Evolutionary conservation across 2,797 vertebrate species (phyloP).

Genomic region (Thripadectes ignobilis): DNA sequence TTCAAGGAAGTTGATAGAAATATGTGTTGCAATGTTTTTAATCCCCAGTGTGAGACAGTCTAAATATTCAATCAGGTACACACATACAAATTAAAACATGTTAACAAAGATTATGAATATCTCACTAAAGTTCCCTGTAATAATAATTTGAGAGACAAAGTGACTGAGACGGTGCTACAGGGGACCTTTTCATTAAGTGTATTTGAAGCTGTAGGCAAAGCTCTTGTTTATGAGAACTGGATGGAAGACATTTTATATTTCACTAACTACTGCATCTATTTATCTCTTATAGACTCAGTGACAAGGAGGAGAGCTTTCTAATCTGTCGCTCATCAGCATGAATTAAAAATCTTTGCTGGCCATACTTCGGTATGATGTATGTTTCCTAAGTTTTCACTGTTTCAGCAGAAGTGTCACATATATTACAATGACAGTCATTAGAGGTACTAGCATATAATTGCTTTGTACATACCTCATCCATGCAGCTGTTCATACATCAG

Average conservation of each 20-base stretch:
- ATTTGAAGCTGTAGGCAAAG: background rate
- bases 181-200: background rate
- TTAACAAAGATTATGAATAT: background rate
- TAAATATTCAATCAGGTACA: background rate
- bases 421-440: background rate
- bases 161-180: background rate
- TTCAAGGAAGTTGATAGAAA: background rate
- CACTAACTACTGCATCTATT: background rate
- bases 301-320: background rate
- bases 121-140: background rate
- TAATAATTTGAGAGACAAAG: background rate
- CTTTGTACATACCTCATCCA: background rate
- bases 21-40: background rate
- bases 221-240: background rate
- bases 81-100: background rate
- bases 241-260: background rate
- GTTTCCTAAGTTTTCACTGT: background rate
- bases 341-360: background rate
- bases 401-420: background rate
- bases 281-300: background rate
- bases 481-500: background rate
- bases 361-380: background rate
- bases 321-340: background rate
- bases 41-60: background rate
- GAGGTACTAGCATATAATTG: background rate